Percentiles rank a stretch among this genome's conserved stretches.
Conservation (phyloP, 2,888 invertebrate genomes). For the Raillietiella orientalis region DNA sequence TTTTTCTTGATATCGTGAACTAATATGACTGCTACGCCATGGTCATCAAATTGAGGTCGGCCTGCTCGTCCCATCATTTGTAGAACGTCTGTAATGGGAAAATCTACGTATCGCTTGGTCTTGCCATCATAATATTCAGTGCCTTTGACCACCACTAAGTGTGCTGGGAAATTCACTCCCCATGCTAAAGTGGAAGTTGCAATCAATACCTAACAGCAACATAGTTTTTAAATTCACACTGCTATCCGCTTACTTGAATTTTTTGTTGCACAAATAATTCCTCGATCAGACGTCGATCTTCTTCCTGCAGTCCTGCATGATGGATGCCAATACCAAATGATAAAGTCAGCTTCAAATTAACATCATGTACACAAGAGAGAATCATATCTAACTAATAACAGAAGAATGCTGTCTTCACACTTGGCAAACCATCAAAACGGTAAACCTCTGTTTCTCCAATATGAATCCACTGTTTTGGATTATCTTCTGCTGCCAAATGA, state of each 20-base stretch:
- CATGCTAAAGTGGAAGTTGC: conserved; percentile 93
- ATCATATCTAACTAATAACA: conserved; percentile 8
- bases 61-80: conserved; percentile 99
- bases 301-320: conserved; percentile 84
- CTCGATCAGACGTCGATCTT: conserved; percentile 65
- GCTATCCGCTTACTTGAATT: conserved; percentile 78
- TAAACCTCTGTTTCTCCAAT: conserved; percentile 35
- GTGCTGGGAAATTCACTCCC: conserved; percentile 98
- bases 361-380: conserved; percentile 25
- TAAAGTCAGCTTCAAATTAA: conserved; percentile 64
- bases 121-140: conserved; percentile 98
- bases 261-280: conserved; percentile 77
- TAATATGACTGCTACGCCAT: conserved; percentile 29
- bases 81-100: conserved; percentile 95
- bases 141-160: conserved; percentile 89
- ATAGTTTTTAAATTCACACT: too few species aligned
- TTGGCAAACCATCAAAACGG: too few species aligned
- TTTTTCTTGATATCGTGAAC: conserved; percentile 91
- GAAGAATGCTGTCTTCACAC: conserved; percentile 13
- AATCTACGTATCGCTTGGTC: conserved; percentile 81
- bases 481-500: conserved; percentile 54
- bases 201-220: conserved; percentile 32
- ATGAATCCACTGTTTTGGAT: conserved; percentile 81
- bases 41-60: conserved; percentile 79
- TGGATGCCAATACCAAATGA: conserved; percentile 95